Conservation (phyloP, 2,797 vertebrate species). For the Ciconia nigra region DNA sequence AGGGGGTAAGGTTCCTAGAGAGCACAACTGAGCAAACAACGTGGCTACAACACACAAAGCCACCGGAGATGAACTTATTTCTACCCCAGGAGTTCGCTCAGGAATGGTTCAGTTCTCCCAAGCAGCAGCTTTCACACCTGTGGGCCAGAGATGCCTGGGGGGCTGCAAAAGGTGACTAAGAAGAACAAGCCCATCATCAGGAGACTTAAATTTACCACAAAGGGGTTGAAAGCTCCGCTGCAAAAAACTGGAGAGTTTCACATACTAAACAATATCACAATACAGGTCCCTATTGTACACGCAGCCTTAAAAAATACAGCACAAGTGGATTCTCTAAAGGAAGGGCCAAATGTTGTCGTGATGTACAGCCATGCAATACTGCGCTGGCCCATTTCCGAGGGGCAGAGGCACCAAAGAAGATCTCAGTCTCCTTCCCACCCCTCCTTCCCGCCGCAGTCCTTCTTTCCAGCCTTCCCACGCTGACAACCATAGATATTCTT, state of each 20-base stretch:
- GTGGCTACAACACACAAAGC: neutral
- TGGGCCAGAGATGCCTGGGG: neutral
- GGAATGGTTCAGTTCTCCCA: neutral
- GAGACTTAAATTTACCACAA: neutral
- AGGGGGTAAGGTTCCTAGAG: neutral
- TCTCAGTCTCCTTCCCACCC: neutral
- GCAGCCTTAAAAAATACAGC: neutral
- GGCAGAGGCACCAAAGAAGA: neutral
- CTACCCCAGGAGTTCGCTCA: neutral
- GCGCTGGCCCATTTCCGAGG: neutral
- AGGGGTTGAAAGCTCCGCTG: neutral
- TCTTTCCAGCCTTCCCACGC: neutral
- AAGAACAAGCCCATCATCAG: neutral
- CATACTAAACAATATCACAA: rapidly evolving
- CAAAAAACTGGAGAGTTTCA: neutral
- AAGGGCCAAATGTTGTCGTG: rapidly evolving
- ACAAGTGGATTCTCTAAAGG: neutral
- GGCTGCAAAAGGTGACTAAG: neutral
- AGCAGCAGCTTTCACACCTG: neutral
- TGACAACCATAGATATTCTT: neutral
- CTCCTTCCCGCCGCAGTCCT: neutral
- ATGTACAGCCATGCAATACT: neutral
- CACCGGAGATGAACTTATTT: neutral
- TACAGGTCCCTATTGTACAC: rapidly evolving
- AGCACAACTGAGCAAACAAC: neutral